A percentile compares a stretch with the other conserved stretches of the same genome.
These are phyloP conservation scores for Crotalus horridus DNA, from an alignment of 2,113 vertebrate genomes.

Conservation along the genomic window DNA sequence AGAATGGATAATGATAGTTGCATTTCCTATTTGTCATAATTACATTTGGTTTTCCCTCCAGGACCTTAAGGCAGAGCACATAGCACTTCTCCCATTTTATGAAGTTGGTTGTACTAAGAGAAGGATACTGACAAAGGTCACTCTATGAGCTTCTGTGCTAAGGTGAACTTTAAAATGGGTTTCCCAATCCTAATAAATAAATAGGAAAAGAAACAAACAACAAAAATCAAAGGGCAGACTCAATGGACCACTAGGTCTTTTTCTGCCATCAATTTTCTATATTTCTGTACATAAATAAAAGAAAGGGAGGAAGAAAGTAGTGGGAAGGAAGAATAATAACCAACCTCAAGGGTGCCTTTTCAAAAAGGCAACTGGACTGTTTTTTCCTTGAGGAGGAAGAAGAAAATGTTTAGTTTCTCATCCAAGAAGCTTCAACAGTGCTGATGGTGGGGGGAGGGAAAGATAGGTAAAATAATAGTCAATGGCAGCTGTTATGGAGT, in stretches of 20 bases:
- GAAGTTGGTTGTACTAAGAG: background rate
- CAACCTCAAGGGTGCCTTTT: background rate
- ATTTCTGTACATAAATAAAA: background rate
- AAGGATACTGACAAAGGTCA: background rate
- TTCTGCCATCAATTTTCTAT: background rate
- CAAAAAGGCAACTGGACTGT: background rate
- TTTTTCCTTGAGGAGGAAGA: background rate
- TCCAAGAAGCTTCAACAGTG: background rate
- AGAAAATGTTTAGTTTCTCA: background rate
- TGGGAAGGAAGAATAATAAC: background rate
- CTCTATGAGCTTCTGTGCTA: background rate
- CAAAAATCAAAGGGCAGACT: background rate
- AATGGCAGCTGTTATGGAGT: background rate
- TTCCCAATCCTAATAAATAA: background rate
- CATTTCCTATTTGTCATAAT: background rate
- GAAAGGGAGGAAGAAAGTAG: background rate
- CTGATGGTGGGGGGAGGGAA: background rate
- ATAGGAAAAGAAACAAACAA: background rate
- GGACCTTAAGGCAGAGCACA: background rate
- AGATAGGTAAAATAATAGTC: background rate
- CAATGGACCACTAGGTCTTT: background rate
- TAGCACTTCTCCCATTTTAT: background rate
- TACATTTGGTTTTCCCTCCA: background rate
- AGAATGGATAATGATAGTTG: background rate
- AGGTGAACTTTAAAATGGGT: background rate